Evolutionary conservation across 2,888 invertebrate species (phyloP).

Genomic region (Callimorpha dominula): DNA sequence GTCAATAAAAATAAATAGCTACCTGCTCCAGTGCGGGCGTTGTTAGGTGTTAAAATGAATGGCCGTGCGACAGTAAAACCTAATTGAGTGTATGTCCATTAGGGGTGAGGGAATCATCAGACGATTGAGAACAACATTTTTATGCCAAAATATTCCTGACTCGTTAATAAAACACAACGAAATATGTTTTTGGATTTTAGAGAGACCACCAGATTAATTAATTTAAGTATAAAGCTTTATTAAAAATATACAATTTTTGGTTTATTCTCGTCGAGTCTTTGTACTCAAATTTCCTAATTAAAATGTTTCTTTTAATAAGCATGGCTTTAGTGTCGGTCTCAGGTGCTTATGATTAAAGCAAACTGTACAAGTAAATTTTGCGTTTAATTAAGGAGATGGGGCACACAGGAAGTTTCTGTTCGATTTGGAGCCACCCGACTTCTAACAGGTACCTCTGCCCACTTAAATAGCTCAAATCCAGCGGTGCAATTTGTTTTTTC

Average conservation of each 20-base stretch:
- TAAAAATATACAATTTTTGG: slow-evolving; percentile 37
- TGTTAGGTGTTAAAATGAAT: slow-evolving; percentile 83
- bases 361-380: neutral
- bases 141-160: slow-evolving; percentile 42
- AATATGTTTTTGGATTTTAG: slow-evolving; percentile 30
- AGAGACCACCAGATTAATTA: slow-evolving; percentile 30
- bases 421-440: neutral
- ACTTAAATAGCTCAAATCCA: too few species aligned
- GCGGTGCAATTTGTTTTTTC: too few species aligned
- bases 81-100: slow-evolving; percentile 84
- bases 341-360: slow-evolving; percentile 5
- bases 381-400: neutral
- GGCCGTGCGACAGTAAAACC: slow-evolving; percentile 78
- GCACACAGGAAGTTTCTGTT: neutral
- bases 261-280: slow-evolving; percentile 5
- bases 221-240: slow-evolving; percentile 40
- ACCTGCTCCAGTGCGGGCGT: slow-evolving; percentile 72
- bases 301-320: slow-evolving; percentile 39
- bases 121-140: slow-evolving; percentile 54
- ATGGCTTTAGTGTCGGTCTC: neutral
- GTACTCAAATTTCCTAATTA: slow-evolving; percentile 25
- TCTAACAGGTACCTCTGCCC: too few species aligned
- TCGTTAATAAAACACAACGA: slow-evolving; percentile 25
- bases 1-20: slow-evolving; percentile 81
- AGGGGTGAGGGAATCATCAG: slow-evolving; percentile 57